Evolutionary conservation across 2,888 invertebrate genomes (phyloP).

Genomic region (Sesia bembeciformis): DNA sequence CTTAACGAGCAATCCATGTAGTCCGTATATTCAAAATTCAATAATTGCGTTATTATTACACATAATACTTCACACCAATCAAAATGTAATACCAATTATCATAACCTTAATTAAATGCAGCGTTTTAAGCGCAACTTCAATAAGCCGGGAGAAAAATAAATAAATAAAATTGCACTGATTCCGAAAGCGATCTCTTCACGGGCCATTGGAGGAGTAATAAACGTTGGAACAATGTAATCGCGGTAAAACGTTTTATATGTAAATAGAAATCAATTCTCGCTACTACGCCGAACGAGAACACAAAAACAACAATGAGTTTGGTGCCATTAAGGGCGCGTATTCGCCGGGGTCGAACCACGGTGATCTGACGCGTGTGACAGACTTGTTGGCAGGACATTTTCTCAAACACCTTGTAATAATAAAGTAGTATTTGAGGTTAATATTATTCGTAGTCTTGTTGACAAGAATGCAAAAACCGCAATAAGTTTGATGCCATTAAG

Average conservation of each 20-base stretch:
- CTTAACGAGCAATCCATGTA: too few species aligned
- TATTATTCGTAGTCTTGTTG: too few species aligned
- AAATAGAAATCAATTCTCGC: constrained; percentile 48
- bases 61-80: too few species aligned
- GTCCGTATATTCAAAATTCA: too few species aligned
- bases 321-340: constrained; percentile 11
- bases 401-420: too few species aligned
- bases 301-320: constrained; percentile 17
- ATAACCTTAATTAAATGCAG: background rate
- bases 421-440: too few species aligned
- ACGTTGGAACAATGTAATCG: constrained; percentile 42
- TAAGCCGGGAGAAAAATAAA: background rate
- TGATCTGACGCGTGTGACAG: background rate
- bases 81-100: too few species aligned
- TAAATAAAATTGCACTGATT: constrained; percentile 10
- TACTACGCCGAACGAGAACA: constrained; percentile 17
- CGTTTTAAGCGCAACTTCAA: background rate
- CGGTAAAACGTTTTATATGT: constrained; percentile 51
- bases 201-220: constrained; percentile 39
- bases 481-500: too few species aligned
- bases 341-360: background rate
- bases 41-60: too few species aligned
- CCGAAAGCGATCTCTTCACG: constrained; percentile 28
- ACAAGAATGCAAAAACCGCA: too few species aligned
- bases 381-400: too few species aligned